A percentile compares a stretch with the other conserved stretches of the same genome.
These are phyloP conservation scores for Choristoneura rosaceana DNA, from an alignment of 2,888 invertebrate species.

Conservation along the genomic window DNA sequence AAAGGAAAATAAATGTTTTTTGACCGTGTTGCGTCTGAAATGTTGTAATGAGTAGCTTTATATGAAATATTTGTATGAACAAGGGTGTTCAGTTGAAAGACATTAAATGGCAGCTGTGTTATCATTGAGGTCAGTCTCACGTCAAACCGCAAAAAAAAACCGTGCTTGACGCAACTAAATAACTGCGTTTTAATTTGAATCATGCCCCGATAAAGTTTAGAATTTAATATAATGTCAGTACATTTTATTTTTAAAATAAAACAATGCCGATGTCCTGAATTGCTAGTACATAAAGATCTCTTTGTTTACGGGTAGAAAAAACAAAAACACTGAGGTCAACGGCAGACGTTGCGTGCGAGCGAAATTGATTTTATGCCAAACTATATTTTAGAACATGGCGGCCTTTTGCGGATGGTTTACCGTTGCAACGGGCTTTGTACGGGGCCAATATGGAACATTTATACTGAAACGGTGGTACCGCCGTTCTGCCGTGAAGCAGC, in stretches of 20 bases:
- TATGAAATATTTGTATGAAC: not conserved
- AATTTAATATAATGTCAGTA: too few species aligned
- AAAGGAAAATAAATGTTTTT: too few species aligned
- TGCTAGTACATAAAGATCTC: conserved; percentile 47
- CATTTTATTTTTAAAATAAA: too few species aligned
- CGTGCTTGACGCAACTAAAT: not conserved
- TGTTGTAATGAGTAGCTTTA: too few species aligned
- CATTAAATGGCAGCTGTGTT: not conserved
- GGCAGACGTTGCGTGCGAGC: conserved; percentile 44
- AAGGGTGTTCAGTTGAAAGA: not conserved
- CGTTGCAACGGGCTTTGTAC: conserved; percentile 14
- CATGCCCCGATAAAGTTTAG: not conserved
- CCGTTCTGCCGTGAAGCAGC: too few species aligned
- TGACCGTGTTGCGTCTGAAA: too few species aligned
- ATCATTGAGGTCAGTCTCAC: not conserved
- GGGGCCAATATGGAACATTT: not conserved
- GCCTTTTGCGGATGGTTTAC: conserved; percentile 22
- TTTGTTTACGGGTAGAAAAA: conserved; percentile 53
- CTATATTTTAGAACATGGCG: conserved; percentile 33
- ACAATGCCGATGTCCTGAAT: conserved; percentile 13
- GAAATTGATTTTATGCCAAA: conserved; percentile 41
- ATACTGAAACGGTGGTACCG: too few species aligned
- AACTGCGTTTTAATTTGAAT: not conserved
- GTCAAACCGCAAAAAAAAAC: not conserved
- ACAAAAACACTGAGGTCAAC: conserved; percentile 62